phyloP scores from a whole-genome alignment of 2,797 vertebrate genomes.

The Pitangus sulphuratus region DNA sequence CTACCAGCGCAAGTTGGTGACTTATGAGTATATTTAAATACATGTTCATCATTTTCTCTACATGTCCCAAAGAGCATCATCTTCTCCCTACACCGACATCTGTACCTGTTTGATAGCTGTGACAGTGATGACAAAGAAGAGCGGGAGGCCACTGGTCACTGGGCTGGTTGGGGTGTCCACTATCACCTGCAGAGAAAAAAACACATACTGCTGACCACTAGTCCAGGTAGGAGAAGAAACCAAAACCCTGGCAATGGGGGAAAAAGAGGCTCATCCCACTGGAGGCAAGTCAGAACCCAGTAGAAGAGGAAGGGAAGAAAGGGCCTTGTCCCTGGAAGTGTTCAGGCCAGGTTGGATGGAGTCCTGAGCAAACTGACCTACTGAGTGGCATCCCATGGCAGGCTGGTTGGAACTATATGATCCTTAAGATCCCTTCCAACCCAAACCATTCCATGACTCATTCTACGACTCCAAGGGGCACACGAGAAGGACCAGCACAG shows the following conservation, averaged over 20 bases:
- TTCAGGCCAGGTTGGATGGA: neutral
- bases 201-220: neutral
- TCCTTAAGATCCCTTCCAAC: neutral
- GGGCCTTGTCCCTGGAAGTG: neutral
- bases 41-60: neutral
- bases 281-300: neutral
- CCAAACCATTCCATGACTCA: neutral
- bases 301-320: neutral
- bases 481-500: neutral
- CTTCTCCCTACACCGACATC: neutral
- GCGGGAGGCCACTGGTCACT: slow-evolving; percentile 95
- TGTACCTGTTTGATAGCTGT: slow-evolving; percentile 97
- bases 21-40: neutral
- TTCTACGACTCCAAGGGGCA: neutral
- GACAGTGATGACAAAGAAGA: slow-evolving; percentile 98
- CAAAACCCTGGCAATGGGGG: neutral
- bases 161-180: slow-evolving; percentile 99
- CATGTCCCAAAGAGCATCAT: neutral
- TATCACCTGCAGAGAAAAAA: slow-evolving; percentile 84
- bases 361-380: neutral
- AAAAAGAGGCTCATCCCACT: neutral
- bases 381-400: neutral
- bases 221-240: neutral
- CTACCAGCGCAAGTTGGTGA: neutral
- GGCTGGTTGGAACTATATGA: neutral